phyloP scores from a whole-genome alignment of 1,140 invertebrate genomes.

The Drosophila obscura region DNA sequence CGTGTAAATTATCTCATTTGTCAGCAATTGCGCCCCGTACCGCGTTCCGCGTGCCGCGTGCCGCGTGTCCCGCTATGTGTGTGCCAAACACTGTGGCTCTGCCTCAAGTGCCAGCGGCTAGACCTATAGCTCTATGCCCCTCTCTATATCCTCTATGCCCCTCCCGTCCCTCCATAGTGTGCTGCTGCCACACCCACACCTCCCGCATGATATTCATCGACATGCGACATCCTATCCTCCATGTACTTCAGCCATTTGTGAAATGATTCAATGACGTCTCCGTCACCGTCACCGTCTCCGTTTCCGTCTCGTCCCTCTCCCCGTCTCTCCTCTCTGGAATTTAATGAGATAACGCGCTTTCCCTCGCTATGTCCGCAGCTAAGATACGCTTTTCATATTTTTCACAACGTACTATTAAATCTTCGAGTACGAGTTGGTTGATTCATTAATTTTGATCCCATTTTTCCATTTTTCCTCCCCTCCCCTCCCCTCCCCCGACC shows the following conservation, averaged over 20 bases:
- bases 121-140: constrained; percentile 24
- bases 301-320: constrained; percentile 47
- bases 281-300: constrained; percentile 38
- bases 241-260: constrained; percentile 76
- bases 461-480: not conserved
- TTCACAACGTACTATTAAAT: constrained; percentile 42
- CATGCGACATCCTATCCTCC: constrained; percentile 46
- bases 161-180: constrained; percentile 11
- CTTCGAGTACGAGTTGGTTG: constrained; percentile 39
- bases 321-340: constrained; percentile 39
- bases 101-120: constrained; percentile 57
- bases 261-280: constrained; percentile 80
- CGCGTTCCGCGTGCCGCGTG: constrained; percentile 24
- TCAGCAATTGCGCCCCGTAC: constrained; percentile 76
- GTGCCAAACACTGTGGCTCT: constrained; percentile 13
- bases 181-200: not conserved
- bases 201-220: constrained; percentile 37
- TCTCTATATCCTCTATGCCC: constrained; percentile 21
- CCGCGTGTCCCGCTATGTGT: constrained; percentile 5
- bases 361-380: constrained; percentile 61
- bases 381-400: constrained; percentile 34
- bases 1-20: constrained; percentile 83
- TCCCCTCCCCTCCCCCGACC: no score
- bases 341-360: constrained; percentile 70
- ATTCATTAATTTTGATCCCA: constrained; percentile 36